Percentiles rank a stretch among this genome's conserved stretches.
Evolutionary conservation across 2,113 vertebrate species (phyloP).

Genomic region (Plecturocebus donacophilus): DNA sequence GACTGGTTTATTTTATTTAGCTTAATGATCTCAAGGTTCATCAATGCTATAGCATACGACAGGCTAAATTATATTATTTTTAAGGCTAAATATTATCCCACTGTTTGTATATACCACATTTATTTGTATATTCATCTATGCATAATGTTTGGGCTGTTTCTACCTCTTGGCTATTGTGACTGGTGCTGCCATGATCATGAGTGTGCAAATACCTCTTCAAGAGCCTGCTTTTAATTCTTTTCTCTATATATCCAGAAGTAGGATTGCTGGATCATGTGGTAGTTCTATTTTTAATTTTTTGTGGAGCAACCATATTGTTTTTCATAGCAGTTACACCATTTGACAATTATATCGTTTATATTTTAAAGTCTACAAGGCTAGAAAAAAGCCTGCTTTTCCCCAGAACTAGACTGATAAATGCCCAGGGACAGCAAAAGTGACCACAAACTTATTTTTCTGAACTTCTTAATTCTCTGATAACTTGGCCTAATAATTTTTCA

Average conservation of each 20-base stretch:
- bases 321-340: background rate
- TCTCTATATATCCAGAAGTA: background rate
- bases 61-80: background rate
- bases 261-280: background rate
- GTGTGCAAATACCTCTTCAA: background rate
- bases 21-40: background rate
- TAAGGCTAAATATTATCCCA: background rate
- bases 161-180: background rate
- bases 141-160: background rate
- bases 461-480: background rate
- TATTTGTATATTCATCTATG: background rate
- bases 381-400: background rate
- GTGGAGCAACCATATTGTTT: background rate
- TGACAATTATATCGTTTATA: background rate
- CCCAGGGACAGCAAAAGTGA: background rate
- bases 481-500: background rate
- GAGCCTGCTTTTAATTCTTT: background rate
- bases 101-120: background rate
- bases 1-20: background rate
- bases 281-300: background rate
- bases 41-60: background rate
- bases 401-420: background rate
- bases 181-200: background rate
- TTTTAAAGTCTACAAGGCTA: background rate
- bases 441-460: background rate